These are phyloP conservation scores for Chloropsis hardwickii DNA, from an alignment of 2,113 vertebrate genomes.

Conservation along the genomic window DNA sequence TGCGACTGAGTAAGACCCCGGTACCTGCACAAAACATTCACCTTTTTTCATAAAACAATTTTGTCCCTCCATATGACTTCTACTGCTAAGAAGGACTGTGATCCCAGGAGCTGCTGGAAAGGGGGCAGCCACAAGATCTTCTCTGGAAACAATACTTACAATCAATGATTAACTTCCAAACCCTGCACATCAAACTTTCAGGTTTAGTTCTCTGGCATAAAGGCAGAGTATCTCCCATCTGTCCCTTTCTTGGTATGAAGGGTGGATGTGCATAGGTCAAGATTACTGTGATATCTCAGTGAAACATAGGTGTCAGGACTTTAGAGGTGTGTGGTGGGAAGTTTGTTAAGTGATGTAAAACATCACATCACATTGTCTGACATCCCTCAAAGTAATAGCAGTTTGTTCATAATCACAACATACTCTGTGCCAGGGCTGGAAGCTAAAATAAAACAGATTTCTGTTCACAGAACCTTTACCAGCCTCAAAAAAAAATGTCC, in stretches of 20 bases:
- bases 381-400: not conserved
- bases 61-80: not conserved
- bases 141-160: not conserved
- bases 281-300: not conserved
- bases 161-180: not conserved
- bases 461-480: not conserved
- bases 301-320: not conserved
- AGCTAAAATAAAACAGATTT: not conserved
- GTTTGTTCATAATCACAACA: not conserved
- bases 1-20: not conserved
- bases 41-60: not conserved
- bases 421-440: not conserved
- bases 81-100: not conserved
- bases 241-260: not conserved
- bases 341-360: not conserved
- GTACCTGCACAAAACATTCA: not conserved
- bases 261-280: fast-evolving
- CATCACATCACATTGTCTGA: not conserved
- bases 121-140: not conserved
- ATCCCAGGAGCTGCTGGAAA: not conserved
- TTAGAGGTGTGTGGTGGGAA: fast-evolving
- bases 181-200: not conserved
- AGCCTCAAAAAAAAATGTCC: not conserved
- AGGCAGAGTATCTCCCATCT: not conserved
- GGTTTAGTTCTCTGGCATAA: not conserved